phyloP scores from a whole-genome alignment of 2,797 vertebrate genomes.

The Phalloptychus januarius region DNA sequence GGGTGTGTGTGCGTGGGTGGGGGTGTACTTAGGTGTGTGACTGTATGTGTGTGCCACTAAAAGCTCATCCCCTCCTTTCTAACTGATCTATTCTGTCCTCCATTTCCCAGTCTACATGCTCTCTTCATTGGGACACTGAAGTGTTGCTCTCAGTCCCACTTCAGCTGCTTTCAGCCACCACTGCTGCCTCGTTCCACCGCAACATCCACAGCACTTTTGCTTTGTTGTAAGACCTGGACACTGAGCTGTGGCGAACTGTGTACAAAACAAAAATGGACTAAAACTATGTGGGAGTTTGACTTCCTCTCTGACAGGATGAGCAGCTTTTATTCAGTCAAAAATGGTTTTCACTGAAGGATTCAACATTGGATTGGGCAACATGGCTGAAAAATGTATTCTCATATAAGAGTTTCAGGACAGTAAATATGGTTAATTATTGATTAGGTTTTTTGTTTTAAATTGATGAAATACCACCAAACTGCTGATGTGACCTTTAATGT shows the following conservation, averaged over 20 bases:
- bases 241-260: not conserved
- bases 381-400: too few species aligned
- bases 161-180: not conserved
- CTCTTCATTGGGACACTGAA: conserved; percentile 50
- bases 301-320: not conserved
- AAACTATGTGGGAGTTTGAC: not conserved
- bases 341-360: too few species aligned
- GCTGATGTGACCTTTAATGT: too few species aligned
- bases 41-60: conserved; percentile 23
- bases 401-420: too few species aligned
- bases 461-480: too few species aligned
- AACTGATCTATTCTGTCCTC: conserved; percentile 69
- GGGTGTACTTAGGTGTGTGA: conserved; percentile 12
- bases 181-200: conserved; percentile 17
- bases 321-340: too few species aligned
- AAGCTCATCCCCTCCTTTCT: conserved; percentile 59
- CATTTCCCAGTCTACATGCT: conserved; percentile 48
- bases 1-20: conserved; percentile 3
- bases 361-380: too few species aligned
- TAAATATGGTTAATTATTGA: too few species aligned
- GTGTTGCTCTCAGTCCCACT: conserved; percentile 30
- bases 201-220: not conserved
- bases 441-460: too few species aligned
- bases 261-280: not conserved
- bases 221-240: conserved; percentile 20